Conservation (phyloP, 2,888 invertebrate genomes). For the Molorchus minor region DNA sequence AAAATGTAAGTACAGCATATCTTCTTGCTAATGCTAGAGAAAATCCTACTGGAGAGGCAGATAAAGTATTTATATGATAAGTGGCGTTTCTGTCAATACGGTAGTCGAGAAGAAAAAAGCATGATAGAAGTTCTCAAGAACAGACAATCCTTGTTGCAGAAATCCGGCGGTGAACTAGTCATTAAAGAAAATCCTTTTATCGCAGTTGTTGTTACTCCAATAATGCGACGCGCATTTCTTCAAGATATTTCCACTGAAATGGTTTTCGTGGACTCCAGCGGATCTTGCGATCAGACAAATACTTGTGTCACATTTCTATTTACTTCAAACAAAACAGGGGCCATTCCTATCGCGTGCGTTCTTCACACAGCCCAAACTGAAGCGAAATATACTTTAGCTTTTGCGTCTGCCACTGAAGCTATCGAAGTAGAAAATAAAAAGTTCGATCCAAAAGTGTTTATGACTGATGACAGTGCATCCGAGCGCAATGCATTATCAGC, state of each 20-base stretch:
- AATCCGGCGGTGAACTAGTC: neutral
- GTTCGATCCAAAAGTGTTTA: neutral
- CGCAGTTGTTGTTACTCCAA: conserved; percentile 19
- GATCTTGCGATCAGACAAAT: conserved; percentile 30
- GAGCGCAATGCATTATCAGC: neutral
- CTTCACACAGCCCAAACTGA: conserved; percentile 33
- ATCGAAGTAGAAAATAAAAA: neutral
- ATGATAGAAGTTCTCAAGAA: neutral
- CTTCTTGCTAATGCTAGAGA: neutral
- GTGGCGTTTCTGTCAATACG: too few species aligned
- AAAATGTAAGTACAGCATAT: neutral
- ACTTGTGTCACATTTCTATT: conserved; percentile 33
- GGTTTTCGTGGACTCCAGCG: conserved; percentile 36
- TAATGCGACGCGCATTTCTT: conserved; percentile 31
- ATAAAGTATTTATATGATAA: neutral
- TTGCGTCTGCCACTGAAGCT: conserved; percentile 10
- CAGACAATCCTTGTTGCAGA: neutral
- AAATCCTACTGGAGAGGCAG: neutral
- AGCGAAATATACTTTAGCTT: conserved; percentile 26
- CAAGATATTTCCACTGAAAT: conserved; percentile 24
- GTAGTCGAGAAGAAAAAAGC: neutral
- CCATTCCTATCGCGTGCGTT: conserved; percentile 27
- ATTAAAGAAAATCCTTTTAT: neutral
- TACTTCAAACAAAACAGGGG: conserved; percentile 27
- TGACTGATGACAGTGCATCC: neutral